Conservation (phyloP, 35 echinoderm and acorn worm genomes). For the Apostichopus californicus region DNA sequence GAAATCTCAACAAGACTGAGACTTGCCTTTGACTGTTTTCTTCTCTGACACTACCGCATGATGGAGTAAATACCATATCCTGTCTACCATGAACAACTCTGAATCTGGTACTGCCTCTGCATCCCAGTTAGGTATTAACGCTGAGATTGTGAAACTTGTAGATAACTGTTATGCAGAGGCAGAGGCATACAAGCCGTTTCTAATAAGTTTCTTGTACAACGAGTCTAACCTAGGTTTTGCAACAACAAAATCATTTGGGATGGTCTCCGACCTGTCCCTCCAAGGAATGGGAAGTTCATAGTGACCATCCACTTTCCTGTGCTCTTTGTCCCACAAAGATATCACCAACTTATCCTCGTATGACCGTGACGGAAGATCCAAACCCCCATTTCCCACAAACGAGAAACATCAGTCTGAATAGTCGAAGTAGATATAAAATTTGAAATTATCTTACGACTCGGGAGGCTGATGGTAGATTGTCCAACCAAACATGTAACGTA, state of each 20-base stretch:
- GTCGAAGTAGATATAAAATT: conserved; percentile 41
- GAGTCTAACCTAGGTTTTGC: too few species aligned
- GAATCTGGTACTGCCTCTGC: too few species aligned
- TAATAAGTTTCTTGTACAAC: too few species aligned
- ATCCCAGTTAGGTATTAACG: too few species aligned
- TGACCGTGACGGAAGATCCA: neutral
- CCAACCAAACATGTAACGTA: conserved; percentile 60
- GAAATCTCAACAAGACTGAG: too few species aligned
- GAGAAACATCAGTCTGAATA: conserved; percentile 11
- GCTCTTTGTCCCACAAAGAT: conserved; percentile 3
- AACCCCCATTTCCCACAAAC: neutral
- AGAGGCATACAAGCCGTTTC: too few species aligned
- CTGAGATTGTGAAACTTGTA: too few species aligned
- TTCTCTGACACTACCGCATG: conserved; percentile 53
- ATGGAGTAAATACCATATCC: conserved; percentile 57
- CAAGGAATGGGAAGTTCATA: neutral
- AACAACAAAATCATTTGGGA: too few species aligned
- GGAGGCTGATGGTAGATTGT: neutral
- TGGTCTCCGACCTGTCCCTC: too few species aligned
- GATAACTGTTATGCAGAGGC: too few species aligned
- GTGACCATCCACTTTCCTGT: conserved; percentile 33
- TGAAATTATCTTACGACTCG: conserved; percentile 42
- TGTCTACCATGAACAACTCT: neutral
- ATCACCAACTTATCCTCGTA: neutral
- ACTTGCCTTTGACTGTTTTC: neutral